Base-by-base conservation (phyloP, 2,113 vertebrate genomes). In the Pungitius pungitius region DNA sequence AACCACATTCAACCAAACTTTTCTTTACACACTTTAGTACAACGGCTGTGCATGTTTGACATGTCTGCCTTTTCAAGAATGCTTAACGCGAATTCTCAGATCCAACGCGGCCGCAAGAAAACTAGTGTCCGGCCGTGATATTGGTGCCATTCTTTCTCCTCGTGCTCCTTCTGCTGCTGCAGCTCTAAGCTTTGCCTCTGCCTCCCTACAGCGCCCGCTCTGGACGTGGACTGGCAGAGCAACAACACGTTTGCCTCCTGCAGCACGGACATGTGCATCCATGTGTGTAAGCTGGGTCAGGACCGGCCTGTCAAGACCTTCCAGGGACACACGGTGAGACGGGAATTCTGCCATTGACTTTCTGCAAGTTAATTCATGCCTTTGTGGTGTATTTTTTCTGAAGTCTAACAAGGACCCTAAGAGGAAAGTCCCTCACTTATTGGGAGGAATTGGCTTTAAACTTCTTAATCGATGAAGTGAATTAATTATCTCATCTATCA, bases 211-310 rank as follows among this genome's bases (percentile, higher is more conserved):
- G 97, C 98, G 73, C 98, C 98, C 69, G 98, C 98, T 62, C 90
- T 99, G 94, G 98, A 99, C 78, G 97, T 99, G 37, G 98, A 99
- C 78, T 99, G 98, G 98, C 98, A 99, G 92, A 99, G 96, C 92
- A 99, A 99, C 95, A 99, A 97, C 93, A 98, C 97, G 0, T 99
- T 99, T 84, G 97, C 98, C 80, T 99, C 98, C 62, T 99, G 98
- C 87, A 99, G 98, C 92, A 99, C 98, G 73, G 98, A 99, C 83
- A 99, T 99, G 98, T 99, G 98, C 91, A 99, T 99, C 92, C 97
- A 99, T 1, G 97, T 99, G 92, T 99, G 98, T 88, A 99, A 99
- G 90, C 88, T 99, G 85, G 96, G 97, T 88, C 97, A 99, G 94
- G 98, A 99, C 92, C 94, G 97, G 88, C 97, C 97, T 80, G 96